Percentiles rank a stretch among this genome's conserved stretches.
phyloP scores from a whole-genome alignment of 2,888 invertebrate species.

The Ennomos quercinarius region DNA sequence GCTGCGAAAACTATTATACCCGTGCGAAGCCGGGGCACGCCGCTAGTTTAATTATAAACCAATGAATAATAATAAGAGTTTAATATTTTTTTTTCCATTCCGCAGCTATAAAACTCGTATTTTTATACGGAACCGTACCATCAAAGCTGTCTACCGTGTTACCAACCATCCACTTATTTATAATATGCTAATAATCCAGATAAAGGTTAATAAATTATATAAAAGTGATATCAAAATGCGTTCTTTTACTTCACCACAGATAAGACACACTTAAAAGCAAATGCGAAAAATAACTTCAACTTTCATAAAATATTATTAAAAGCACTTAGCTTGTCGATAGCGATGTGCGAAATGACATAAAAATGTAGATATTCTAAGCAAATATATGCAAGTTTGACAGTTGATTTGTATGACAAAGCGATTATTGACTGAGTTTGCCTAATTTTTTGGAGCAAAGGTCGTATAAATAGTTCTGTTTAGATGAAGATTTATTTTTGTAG shows the following conservation, averaged over 20 bases:
- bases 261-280: slow-evolving; percentile 34
- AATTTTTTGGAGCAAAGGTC: slow-evolving; percentile 29
- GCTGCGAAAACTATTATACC: no score
- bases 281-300: slow-evolving; percentile 27
- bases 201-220: slow-evolving; percentile 44
- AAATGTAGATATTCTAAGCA: slow-evolving; percentile 31
- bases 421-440: slow-evolving; percentile 17
- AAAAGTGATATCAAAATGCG: slow-evolving; percentile 37
- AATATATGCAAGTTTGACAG: slow-evolving; percentile 16
- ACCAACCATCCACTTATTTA: slow-evolving; percentile 21
- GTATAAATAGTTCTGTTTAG: slow-evolving; percentile 1
- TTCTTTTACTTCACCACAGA: slow-evolving; percentile 36
- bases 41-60: no score
- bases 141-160: slow-evolving; percentile 13
- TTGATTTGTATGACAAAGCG: slow-evolving; percentile 23
- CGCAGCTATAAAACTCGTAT: no score
- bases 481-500: not conserved
- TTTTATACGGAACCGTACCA: slow-evolving; percentile 22
- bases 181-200: slow-evolving; percentile 39
- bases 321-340: slow-evolving; percentile 38
- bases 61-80: no score
- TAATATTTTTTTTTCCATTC: no score
- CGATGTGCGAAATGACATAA: slow-evolving; percentile 32
- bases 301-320: slow-evolving; percentile 33
- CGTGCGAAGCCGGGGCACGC: no score